Percentiles rank a stretch among this genome's conserved stretches.
Conservation (phyloP, 2,113 vertebrate genomes). For the Siphamia tubifer region DNA sequence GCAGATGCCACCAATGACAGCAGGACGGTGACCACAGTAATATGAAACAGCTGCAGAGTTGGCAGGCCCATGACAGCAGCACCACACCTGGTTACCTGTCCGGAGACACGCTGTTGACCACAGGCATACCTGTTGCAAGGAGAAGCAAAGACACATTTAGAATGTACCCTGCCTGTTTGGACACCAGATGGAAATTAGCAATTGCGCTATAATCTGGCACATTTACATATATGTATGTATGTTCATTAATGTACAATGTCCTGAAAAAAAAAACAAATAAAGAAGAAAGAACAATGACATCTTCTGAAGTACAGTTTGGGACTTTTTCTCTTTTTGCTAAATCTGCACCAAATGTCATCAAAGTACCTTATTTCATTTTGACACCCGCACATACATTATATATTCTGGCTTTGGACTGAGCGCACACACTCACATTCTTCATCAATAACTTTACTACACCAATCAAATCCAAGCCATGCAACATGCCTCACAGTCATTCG, state of each 20-base stretch:
- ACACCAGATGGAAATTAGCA: too few species aligned
- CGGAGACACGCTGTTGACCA: constrained; percentile 56
- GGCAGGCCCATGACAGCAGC: constrained; percentile 74
- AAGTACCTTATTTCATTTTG: neutral
- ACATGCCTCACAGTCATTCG: constrained; percentile 36
- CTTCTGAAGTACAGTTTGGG: too few species aligned
- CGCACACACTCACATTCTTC: constrained; percentile 1
- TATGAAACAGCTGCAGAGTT: constrained; percentile 51
- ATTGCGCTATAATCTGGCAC: too few species aligned
- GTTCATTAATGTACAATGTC: too few species aligned
- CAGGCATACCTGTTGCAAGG: constrained; percentile 76
- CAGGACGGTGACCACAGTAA: constrained; percentile 51
- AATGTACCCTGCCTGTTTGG: too few species aligned
- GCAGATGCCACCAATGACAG: constrained; percentile 47
- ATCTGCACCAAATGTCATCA: constrained; percentile 3
- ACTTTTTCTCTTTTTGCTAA: neutral
- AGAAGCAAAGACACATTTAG: constrained; percentile 12
- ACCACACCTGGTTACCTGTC: constrained; percentile 79
- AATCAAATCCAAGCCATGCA: constrained; percentile 31
- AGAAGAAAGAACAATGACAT: too few species aligned
- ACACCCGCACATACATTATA: neutral
- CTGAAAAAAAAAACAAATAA: too few species aligned
- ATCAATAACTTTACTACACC: constrained; percentile 24
- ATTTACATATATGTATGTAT: too few species aligned
- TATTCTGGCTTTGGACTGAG: neutral